Percentiles rank a stretch among this genome's conserved stretches.
phyloP scores from a whole-genome alignment of 2,797 vertebrate genomes.

The Miichthys miiuy region DNA sequence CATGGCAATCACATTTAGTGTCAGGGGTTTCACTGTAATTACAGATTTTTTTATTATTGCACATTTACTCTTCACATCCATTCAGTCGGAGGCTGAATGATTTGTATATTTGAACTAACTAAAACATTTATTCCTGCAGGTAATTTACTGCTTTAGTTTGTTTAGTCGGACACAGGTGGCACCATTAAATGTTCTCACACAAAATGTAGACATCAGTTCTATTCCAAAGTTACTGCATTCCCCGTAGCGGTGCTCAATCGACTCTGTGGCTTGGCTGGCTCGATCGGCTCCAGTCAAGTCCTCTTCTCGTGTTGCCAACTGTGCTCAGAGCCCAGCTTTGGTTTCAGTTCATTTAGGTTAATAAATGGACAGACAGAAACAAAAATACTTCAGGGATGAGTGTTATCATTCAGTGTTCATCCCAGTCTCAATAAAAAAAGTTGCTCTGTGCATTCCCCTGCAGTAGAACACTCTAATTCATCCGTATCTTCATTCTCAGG shows the following conservation, averaged over 20 bases:
- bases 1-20: constrained; percentile 19
- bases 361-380: neutral
- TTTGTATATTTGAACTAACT: constrained; percentile 3
- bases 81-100: neutral
- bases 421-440: neutral
- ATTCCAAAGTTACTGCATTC: neutral
- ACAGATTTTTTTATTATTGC: constrained; percentile 5
- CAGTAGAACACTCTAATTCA: neutral
- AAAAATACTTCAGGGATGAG: neutral
- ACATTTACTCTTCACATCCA: constrained; percentile 26
- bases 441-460: neutral
- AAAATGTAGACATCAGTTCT: neutral
- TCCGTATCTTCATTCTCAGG: too few species aligned
- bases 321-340: neutral
- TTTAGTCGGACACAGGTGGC: neutral
- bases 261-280: neutral
- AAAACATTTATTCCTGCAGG: neutral
- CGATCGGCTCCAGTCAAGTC: neutral
- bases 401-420: neutral
- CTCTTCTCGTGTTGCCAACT: neutral
- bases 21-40: constrained; percentile 35
- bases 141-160: neutral
- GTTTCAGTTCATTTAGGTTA: neutral
- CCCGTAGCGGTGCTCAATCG: neutral
- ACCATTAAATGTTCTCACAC: neutral